Evolutionary conservation across 2,888 invertebrate species (phyloP).

Genomic region (Salticus scenicus): DNA sequence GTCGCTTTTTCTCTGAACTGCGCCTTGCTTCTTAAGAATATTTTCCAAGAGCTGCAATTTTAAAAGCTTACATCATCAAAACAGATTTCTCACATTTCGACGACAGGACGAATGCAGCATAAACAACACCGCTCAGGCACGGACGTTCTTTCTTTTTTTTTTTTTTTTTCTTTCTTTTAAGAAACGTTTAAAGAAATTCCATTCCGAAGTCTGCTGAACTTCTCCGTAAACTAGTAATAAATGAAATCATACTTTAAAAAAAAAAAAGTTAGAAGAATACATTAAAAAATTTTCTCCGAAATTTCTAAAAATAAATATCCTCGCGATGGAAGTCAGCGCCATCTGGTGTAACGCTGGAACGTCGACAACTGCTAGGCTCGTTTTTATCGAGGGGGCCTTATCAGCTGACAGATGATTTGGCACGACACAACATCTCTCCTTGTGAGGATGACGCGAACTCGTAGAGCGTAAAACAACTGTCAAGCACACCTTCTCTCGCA

Average conservation of each 20-base stretch:
- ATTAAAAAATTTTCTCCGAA: neutral
- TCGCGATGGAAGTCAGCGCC: slow-evolving; percentile 25
- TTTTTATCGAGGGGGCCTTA: slow-evolving; percentile 55
- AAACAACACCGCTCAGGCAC: too few relatives aligned
- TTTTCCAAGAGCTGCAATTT: too few relatives aligned
- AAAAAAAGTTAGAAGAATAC: neutral
- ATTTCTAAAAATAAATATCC: neutral
- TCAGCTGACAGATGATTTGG: slow-evolving; percentile 62
- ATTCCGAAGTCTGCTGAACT: neutral
- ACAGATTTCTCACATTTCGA: too few relatives aligned
- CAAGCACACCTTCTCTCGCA: neutral
- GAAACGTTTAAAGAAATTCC: neutral
- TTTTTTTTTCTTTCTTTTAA: too few relatives aligned
- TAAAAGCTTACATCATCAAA: too few relatives aligned
- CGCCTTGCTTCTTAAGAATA: too few relatives aligned
- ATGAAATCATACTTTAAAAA: neutral
- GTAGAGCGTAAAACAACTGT: slow-evolving; percentile 13
- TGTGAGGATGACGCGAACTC: slow-evolving; percentile 8
- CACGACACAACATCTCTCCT: slow-evolving; percentile 40
- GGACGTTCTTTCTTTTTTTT: too few relatives aligned
- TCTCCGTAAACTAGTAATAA: slow-evolving; percentile 1
- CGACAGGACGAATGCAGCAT: too few relatives aligned
- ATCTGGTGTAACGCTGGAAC: slow-evolving; percentile 34
- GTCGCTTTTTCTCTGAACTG: too few relatives aligned
- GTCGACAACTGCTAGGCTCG: slow-evolving; percentile 26